Percentiles rank a stretch among this genome's conserved stretches.
Evolutionary conservation across 92 coral and sea anemone genomes (phyloP).

Genomic region (Heliopora coerulea): DNA sequence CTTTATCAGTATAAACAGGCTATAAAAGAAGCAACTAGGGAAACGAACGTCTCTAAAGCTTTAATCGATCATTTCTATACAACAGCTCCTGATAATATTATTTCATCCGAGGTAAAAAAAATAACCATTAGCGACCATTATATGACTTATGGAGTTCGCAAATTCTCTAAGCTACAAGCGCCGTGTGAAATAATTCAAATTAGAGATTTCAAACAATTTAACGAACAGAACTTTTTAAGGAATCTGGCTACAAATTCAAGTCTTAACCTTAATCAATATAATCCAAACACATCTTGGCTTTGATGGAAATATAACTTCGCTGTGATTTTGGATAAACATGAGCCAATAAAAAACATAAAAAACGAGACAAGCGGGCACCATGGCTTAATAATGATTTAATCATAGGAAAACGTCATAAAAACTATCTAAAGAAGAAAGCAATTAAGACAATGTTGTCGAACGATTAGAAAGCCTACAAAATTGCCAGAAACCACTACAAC

Average conservation of each 20-base stretch:
- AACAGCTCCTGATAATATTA: neutral
- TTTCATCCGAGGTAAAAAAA: neutral
- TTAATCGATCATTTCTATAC: constrained; percentile 8
- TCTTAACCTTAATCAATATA: neutral
- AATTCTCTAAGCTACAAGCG: neutral
- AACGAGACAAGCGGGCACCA: neutral
- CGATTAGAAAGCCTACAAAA: constrained; percentile 10
- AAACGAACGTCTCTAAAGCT: neutral
- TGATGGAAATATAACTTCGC: neutral
- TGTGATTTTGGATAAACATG: neutral
- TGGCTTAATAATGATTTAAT: constrained; percentile 2
- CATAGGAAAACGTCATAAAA: neutral
- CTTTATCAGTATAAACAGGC: neutral
- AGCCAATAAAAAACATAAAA: neutral
- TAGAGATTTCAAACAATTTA: constrained; percentile 9
- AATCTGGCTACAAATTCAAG: neutral
- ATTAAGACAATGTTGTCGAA: neutral
- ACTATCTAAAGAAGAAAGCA: constrained; percentile 23
- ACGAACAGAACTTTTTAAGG: constrained; percentile 3
- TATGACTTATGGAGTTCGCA: neutral
- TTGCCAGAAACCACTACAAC: constrained; percentile 6
- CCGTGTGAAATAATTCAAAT: neutral
- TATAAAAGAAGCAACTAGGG: neutral
- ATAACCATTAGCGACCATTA: constrained; percentile 28
- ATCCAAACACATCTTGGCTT: constrained; percentile 10